Evolutionary conservation across 2,113 vertebrate genomes (phyloP).

Genomic region (Anthoscopus minutus): DNA sequence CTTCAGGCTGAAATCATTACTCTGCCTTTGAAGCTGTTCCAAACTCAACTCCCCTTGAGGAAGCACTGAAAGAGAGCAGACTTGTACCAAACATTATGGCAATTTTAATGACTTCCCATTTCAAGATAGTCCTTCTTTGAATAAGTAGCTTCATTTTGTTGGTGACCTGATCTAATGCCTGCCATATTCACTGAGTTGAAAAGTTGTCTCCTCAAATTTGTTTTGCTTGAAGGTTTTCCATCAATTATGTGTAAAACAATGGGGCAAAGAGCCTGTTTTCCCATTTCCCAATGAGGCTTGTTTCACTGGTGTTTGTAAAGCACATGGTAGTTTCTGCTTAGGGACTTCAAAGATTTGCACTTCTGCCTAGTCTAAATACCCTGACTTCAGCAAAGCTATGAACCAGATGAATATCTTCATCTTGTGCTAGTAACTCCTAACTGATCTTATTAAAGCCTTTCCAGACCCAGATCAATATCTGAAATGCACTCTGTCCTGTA

Average conservation of each 20-base stretch:
- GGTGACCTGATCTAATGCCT: background rate
- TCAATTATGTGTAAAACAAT: background rate
- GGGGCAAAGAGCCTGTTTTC: background rate
- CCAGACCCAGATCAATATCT: constrained; percentile 32
- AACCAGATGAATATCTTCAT: constrained; percentile 1
- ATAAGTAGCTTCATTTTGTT: background rate
- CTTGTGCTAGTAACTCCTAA: constrained; percentile 8
- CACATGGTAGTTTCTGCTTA: background rate
- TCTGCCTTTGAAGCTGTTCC: background rate
- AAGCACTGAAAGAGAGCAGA: background rate
- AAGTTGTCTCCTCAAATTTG: background rate
- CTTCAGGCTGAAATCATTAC: background rate
- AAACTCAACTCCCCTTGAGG: background rate
- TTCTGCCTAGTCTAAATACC: background rate
- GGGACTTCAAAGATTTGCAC: background rate
- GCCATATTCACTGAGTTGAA: background rate
- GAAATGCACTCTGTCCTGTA: constrained; percentile 47
- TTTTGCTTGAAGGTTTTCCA: background rate
- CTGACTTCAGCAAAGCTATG: constrained; percentile 34
- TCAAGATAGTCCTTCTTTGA: background rate
- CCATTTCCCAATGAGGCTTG: background rate
- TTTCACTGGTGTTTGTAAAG: background rate
- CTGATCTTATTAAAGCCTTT: constrained; percentile 35
- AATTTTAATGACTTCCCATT: background rate
- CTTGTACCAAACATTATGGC: background rate